A percentile compares a stretch with the other conserved stretches of the same genome.
Conservation (phyloP, 2,113 vertebrate genomes). For the Spermophilus dauricus region DNA sequence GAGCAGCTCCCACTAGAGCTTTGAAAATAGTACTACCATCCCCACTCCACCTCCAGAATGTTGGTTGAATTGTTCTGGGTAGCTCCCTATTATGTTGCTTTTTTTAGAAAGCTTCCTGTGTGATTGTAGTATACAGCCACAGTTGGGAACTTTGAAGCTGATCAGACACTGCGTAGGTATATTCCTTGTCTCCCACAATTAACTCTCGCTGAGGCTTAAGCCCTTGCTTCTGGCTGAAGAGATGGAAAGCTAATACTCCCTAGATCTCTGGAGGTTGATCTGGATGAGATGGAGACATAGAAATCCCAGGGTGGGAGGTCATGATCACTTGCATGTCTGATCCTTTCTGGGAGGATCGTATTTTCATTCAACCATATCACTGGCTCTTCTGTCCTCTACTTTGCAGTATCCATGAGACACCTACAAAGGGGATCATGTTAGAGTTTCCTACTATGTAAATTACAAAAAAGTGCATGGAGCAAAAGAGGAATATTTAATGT, state of each 20-base stretch:
- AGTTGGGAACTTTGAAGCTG: slow-evolving; percentile 3
- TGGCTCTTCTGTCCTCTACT: neutral
- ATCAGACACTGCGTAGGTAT: neutral
- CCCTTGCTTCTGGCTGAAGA: slow-evolving; percentile 8
- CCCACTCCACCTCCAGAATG: neutral
- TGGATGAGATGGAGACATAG: neutral
- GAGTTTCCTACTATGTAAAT: slow-evolving; percentile 40
- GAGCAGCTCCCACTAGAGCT: neutral
- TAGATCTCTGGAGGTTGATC: neutral
- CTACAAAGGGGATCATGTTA: neutral
- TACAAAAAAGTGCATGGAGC: slow-evolving; percentile 15
- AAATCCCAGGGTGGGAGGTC: neutral
- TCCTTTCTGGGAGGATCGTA: neutral
- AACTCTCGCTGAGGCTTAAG: slow-evolving; percentile 18
- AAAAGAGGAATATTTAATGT: slow-evolving; percentile 45
- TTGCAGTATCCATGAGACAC: neutral
- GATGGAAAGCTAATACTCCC: neutral
- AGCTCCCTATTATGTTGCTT: slow-evolving; percentile 11
- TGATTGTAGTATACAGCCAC: neutral
- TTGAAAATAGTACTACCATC: slow-evolving; percentile 1
- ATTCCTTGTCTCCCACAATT: slow-evolving; percentile 44
- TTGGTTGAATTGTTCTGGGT: slow-evolving; percentile 31
- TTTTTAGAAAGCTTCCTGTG: slow-evolving; percentile 7
- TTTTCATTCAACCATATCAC: neutral
- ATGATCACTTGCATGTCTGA: neutral